Base-by-base conservation (phyloP, 2,888 invertebrate genomes). In the Lasius fuliginosus region DNA sequence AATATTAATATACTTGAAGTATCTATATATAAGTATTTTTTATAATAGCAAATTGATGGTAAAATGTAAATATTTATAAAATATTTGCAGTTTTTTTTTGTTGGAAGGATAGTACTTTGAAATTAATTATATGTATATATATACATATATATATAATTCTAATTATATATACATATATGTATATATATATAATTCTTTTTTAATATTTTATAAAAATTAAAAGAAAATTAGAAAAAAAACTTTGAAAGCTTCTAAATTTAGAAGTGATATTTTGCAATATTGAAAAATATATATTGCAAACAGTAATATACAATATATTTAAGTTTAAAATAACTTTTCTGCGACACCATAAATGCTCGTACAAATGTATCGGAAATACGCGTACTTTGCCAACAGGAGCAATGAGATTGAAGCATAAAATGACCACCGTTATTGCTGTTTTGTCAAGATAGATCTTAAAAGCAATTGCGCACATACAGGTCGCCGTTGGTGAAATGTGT, bases 351-450 rank as follows among this genome's bases (percentile, higher is more conserved):
- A 65, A 67, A 46, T n/a, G 40, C 23, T 5, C 12, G 15, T 64
- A 56, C 18, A 56, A 30, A 30, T 30, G 27, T 42, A 1, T n/a
- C 12, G 12, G 23, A 49, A 60, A 81, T 36, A 69, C 8, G 3
- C 27, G 60, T 18, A 60, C 60, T 81, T 81, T 71, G 33, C 36
- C 64, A 60, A 79, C 46, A 79, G 33, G 23, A 69, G 27, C 71
- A 71, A 71, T 27, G 33, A 79, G 23, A 79, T 79, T 71, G 33
- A 60, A 79, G 46, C 27, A 71, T 71, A 71, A 81, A 81, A 71
- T 81, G 71, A 71, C 23, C 46, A 42, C 40, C 9, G 33, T n/a
- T 12, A n/a, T 68, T 42, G 18, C 36, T 36, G 33, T 81, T 81
- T 36, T 71, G 71, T 36, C 79, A 67, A 46, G 60, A 11, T 40